Percentiles rank a stretch among this genome's conserved stretches.
Conservation (phyloP, 1,140 invertebrate genomes). For the Tetramorium parvispinum region DNA sequence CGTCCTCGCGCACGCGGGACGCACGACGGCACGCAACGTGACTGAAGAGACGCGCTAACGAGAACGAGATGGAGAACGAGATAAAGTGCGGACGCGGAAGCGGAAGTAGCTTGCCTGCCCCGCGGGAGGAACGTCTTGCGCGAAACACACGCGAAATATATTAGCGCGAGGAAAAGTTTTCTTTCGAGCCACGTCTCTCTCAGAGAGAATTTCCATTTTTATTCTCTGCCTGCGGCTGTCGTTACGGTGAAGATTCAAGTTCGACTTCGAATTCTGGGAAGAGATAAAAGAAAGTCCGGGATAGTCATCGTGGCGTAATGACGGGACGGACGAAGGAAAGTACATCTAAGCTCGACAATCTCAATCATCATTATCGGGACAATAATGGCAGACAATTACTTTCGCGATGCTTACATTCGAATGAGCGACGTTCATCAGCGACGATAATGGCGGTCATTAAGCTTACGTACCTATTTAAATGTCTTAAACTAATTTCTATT, state of each 20-base stretch:
- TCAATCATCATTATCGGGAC: slow-evolving; percentile 28
- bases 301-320: not conserved
- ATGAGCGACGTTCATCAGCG: not conserved
- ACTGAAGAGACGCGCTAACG: not conserved
- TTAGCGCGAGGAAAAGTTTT: slow-evolving; percentile 26
- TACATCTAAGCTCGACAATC: not conserved
- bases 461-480: slow-evolving; percentile 26
- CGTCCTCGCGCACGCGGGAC: not conserved
- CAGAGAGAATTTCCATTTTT: slow-evolving; percentile 9
- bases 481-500: slow-evolving; percentile 43
- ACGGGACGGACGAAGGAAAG: not conserved
- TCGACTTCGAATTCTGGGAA: not conserved
- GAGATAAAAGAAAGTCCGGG: not conserved
- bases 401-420: not conserved
- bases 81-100: not conserved
- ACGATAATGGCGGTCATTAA: slow-evolving; percentile 25
- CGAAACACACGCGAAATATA: slow-evolving; percentile 9
- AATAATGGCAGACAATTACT: slow-evolving; percentile 1
- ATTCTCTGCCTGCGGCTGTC: not conserved
- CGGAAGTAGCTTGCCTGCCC: not conserved
- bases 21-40: not conserved
- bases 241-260: not conserved
- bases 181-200: not conserved
- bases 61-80: not conserved
- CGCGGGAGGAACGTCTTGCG: not conserved